phyloP scores from a whole-genome alignment of 2,888 invertebrate species.

The Eueremaeus valkanovi region DNA sequence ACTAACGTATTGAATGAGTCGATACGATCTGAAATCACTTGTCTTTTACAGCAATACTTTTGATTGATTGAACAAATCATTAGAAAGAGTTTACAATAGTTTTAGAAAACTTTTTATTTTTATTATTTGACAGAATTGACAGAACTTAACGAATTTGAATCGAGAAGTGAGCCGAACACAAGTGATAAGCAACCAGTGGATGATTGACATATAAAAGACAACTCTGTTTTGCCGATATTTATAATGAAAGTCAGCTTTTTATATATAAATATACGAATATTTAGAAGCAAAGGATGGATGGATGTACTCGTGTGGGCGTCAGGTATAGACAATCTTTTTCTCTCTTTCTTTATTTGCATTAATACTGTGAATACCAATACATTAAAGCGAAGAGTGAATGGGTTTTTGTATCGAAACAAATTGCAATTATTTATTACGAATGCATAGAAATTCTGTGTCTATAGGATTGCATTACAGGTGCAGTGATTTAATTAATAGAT shows the following conservation, averaged over 20 bases:
- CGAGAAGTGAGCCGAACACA: neutral
- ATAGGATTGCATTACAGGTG: slow-evolving; percentile 19
- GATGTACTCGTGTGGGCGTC: neutral
- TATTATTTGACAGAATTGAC: too few relatives aligned
- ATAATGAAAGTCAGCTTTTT: neutral
- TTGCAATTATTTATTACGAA: neutral
- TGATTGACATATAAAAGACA: neutral
- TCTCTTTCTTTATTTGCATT: neutral
- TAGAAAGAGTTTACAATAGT: too few relatives aligned
- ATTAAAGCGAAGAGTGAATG: neutral
- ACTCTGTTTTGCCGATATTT: neutral
- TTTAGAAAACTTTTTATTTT: too few relatives aligned
- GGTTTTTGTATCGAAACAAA: too few relatives aligned
- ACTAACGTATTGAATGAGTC: slow-evolving; percentile 15
- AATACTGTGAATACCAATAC: neutral
- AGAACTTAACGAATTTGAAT: too few relatives aligned
- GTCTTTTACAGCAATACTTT: neutral
- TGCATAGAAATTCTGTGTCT: neutral
- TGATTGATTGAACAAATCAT: neutral
- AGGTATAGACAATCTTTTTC: neutral
- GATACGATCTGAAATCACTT: neutral
- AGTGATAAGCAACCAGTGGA: neutral
- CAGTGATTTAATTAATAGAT: slow-evolving; percentile 6
- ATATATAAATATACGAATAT: neutral
- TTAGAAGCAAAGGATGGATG: neutral